Conservation (phyloP, 2,797 vertebrate species). For the Dallia pectoralis region DNA sequence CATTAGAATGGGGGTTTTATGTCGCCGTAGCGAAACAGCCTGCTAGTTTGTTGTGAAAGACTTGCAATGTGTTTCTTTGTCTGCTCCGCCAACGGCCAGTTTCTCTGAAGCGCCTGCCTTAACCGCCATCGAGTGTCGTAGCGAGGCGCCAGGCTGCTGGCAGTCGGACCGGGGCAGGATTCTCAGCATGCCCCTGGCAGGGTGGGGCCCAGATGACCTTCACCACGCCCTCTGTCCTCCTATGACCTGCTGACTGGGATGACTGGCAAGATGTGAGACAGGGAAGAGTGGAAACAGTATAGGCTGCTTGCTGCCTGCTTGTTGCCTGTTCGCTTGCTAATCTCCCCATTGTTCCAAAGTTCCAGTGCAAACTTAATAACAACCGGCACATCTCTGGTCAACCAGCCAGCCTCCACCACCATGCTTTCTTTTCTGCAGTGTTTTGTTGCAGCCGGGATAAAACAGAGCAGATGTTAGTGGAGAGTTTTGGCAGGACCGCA, state of each 20-base stretch:
- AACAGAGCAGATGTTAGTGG: conserved; percentile 48
- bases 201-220: conserved; percentile 9
- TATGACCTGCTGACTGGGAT: no score
- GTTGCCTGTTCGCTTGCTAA: conserved; percentile 26
- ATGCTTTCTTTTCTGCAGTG: conserved; percentile 18
- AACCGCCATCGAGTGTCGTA: background rate
- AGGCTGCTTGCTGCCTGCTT: conserved; percentile 9
- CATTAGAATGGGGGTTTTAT: conserved; percentile 10
- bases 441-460: conserved; percentile 15
- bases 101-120: background rate
- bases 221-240: background rate
- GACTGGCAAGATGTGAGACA: background rate
- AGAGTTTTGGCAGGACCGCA: conserved; percentile 29
- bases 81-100: conserved; percentile 4
- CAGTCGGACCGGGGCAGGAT: background rate
- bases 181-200: background rate
- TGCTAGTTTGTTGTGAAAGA: background rate
- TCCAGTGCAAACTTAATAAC: conserved; percentile 29
- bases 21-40: background rate
- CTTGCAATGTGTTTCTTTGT: conserved; percentile 1
- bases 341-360: conserved; percentile 36
- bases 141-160: background rate
- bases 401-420: conserved; percentile 14
- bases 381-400: conserved; percentile 7
- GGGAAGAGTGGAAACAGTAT: background rate